Evolutionary conservation across 2,797 vertebrate genomes (phyloP).

Genomic region (Dendrocincla fuliginosa): DNA sequence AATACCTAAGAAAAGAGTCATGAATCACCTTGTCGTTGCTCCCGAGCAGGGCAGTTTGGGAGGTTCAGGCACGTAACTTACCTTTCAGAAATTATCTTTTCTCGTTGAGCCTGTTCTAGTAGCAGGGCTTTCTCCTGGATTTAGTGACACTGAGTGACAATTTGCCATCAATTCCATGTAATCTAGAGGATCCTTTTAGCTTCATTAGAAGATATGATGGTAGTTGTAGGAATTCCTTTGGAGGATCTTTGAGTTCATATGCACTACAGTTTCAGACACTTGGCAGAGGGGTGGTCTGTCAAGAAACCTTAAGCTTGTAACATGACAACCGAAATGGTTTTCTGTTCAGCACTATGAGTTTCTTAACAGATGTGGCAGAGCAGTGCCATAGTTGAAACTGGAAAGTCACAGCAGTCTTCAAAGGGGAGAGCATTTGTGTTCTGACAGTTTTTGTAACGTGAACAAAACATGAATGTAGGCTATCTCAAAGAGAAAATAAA

Average conservation of each 20-base stretch:
- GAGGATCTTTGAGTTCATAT: not conserved
- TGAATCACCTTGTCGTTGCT: not conserved
- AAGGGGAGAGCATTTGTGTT: not conserved
- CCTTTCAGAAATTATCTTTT: not conserved
- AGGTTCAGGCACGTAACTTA: not conserved
- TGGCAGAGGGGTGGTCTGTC: not conserved
- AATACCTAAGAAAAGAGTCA: not conserved
- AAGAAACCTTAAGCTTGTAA: not conserved
- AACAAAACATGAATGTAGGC: not conserved
- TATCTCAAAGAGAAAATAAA: not conserved
- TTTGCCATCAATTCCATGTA: not conserved
- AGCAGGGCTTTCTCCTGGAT: not conserved
- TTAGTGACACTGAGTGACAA: not conserved
- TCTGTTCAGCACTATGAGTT: not conserved
- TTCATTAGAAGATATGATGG: not conserved
- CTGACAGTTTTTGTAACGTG: not conserved
- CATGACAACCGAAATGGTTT: not conserved
- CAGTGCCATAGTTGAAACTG: not conserved
- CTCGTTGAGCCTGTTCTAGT: not conserved
- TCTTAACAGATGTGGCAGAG: not conserved
- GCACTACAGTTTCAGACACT: not conserved
- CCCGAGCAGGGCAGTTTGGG: rapidly evolving
- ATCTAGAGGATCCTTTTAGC: not conserved
- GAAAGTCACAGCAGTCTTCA: not conserved
- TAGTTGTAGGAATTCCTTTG: not conserved